A percentile compares a stretch with the other conserved stretches of the same genome.
These are phyloP conservation scores for Pedionomus torquatus DNA, from an alignment of 2,113 vertebrate species.

Conservation along the genomic window DNA sequence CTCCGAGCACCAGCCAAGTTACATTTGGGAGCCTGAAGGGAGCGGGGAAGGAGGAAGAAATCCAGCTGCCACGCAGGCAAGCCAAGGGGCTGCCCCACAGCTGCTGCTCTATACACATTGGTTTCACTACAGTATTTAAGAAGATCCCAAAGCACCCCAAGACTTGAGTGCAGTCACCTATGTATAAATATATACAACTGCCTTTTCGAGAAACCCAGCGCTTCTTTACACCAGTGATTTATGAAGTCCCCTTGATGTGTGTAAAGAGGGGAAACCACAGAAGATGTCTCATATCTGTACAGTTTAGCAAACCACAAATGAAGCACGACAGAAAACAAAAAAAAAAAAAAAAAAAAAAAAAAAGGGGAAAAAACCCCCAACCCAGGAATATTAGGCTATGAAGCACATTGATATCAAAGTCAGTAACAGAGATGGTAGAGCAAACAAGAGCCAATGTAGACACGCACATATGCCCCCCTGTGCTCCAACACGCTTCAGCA, in stretches of 20 bases:
- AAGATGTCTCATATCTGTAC: accelerated
- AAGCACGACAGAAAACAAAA: not conserved
- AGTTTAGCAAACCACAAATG: not conserved
- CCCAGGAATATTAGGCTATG: not conserved
- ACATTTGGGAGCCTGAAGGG: not conserved
- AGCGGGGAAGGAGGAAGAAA: not conserved
- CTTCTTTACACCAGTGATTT: not conserved
- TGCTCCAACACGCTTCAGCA: accelerated
- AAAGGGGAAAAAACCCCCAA: not conserved
- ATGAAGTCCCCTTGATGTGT: not conserved
- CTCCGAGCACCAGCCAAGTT: not conserved
- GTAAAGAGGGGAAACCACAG: not conserved
- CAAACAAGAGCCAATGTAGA: not conserved
- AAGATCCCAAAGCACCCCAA: not conserved
- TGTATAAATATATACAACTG: not conserved
- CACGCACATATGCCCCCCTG: not conserved
- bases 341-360: too few relatives aligned
- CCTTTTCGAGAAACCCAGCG: not conserved
- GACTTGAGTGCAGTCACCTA: not conserved
- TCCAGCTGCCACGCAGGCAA: not conserved
- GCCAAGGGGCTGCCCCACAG: not conserved
- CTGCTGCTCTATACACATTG: not conserved
- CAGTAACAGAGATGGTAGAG: not conserved
- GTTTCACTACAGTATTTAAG: not conserved
- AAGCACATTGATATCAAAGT: not conserved